Percentiles rank a stretch among this genome's conserved stretches.
These are phyloP conservation scores for Heteronetta atricapilla DNA, from an alignment of 2,113 vertebrate species.

Conservation along the genomic window DNA sequence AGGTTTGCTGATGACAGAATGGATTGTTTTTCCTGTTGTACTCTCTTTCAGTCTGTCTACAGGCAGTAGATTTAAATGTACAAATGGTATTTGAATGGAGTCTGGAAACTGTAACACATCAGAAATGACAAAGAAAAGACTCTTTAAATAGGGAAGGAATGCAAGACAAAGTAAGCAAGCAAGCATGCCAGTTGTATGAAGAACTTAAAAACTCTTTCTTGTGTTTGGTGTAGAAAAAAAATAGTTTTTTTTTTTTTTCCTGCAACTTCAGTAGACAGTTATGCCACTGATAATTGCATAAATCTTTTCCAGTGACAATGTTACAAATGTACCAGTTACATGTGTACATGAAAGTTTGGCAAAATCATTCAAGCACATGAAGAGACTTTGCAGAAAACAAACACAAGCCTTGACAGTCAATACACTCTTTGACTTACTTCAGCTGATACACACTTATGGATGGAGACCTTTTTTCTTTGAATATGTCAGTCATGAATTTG, in stretches of 20 bases:
- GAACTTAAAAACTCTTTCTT: background rate
- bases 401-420: background rate
- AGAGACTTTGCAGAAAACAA: background rate
- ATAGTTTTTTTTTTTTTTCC: background rate
- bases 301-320: background rate
- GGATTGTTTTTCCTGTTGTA: constrained; percentile 46
- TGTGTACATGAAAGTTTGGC: background rate
- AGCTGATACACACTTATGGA: background rate
- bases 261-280: background rate
- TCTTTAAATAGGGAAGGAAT: background rate
- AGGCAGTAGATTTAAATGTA: constrained; percentile 50
- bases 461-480: background rate
- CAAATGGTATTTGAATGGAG: constrained; percentile 35
- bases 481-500: background rate
- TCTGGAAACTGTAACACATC: constrained; percentile 56
- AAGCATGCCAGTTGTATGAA: background rate
- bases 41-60: constrained; percentile 31
- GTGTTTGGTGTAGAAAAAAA: background rate
- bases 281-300: background rate
- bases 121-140: background rate
- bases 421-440: background rate
- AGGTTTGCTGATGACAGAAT: constrained; percentile 42
- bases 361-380: background rate
- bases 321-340: background rate
- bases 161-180: background rate